Evolutionary conservation across 1,140 invertebrate species (phyloP), one percentile per base, ranked within the genome.

Genomic region (Olivierus martensii): DNA sequence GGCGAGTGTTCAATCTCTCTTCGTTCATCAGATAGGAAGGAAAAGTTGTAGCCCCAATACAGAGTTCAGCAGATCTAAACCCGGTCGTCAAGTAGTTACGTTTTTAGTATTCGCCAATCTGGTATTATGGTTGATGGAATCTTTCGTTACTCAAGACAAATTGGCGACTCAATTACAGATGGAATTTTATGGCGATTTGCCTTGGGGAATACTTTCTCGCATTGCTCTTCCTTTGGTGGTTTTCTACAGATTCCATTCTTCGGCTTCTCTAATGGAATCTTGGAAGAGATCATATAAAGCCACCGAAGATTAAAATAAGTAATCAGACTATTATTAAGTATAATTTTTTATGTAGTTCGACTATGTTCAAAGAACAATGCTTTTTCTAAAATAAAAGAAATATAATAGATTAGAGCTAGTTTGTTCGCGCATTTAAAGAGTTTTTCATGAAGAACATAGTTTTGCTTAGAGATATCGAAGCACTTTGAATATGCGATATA

Each of bases 181-280:
- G 3, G 63, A 70, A n/a, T 82, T 81, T 65, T 82, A 79, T 62
- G 79, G 79, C 2, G 69, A 78, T 11, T 64, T 81, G 2, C 72
- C 75, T 0, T 83, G 81, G 81, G 78, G 78, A 21, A 72, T 83
- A 3, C 71, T 83, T 43, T 79, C 76, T 0, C 69, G 79, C 51
- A 72, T 81, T 17, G 74, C 77, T 12, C 63, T 82, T 21, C 81
- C 81, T 0, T 67, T 83, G 2, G 63, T 80, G 2, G 79, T 81
- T n/a, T 80, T 82, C 59, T 83, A 77, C 53, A 70, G 80, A 38
- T 84, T 83, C 66, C 82, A 84, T 63, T 80, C 79, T 5, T 77
- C 76, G 46, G 77, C 82, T 14, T 70, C 80, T 50, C 65, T 83
- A 10, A 69, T 80, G 11, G 80, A 82, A 59, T 77, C 81, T n/a